Evolutionary conservation across 2,797 vertebrate species (phyloP).

Genomic region (Eospalax fontanierii): DNA sequence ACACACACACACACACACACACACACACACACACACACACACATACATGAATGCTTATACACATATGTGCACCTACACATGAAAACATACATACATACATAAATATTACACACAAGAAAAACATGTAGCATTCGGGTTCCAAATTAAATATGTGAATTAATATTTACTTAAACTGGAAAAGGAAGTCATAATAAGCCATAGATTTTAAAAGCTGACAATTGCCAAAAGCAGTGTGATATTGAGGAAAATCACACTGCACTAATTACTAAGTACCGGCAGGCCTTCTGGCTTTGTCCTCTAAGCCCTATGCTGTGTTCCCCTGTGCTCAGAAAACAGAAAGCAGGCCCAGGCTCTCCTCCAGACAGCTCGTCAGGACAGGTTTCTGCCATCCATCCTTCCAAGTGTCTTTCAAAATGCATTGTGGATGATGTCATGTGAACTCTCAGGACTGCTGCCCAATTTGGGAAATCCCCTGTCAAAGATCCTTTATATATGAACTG

Average conservation of each 20-base stretch:
- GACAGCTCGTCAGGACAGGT: neutral
- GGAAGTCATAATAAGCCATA: neutral
- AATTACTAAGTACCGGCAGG: neutral
- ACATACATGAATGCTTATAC: neutral
- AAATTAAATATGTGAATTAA: neutral
- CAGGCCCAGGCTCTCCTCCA: neutral
- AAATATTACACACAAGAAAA: neutral
- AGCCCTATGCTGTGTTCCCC: neutral
- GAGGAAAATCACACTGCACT: neutral
- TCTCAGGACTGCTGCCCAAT: neutral
- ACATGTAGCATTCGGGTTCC: neutral
- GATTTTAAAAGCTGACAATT: constrained; percentile 1
- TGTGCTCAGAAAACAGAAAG: neutral
- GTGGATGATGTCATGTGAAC: constrained; percentile 23
- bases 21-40: neutral
- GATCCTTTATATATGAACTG: neutral
- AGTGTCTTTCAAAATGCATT: neutral
- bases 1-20: neutral
- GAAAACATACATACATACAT: neutral
- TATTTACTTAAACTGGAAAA: constrained; percentile 32
- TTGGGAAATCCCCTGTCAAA: neutral
- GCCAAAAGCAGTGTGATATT: neutral
- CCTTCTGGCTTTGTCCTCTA: neutral
- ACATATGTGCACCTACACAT: too few relatives aligned
- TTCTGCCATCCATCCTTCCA: neutral